Base-by-base conservation (phyloP, 1,140 invertebrate genomes). In the Drosophila repleta region DNA sequence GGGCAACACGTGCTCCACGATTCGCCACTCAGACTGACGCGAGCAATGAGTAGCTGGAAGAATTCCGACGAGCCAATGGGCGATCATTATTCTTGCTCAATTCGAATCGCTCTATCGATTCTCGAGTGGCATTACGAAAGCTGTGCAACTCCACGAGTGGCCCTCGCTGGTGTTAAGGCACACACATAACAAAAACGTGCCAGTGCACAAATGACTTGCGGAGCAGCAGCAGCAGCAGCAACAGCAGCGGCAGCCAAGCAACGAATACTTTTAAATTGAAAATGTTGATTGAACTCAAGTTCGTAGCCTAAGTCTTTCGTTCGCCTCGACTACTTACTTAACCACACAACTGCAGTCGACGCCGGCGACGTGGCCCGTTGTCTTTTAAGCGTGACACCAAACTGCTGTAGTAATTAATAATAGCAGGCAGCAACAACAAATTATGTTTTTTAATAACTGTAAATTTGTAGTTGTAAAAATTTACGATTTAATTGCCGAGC, bases 401-500 rank as follows among this genome's bases (percentile, higher is more conserved):
- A 88, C 74, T 88, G 83, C 74, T 88, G 83, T 88, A 83, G 83
- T 88, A 83, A 88, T 88, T 88, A 88, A 88, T 88, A 87, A 88
- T 81, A 70, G 65, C 74, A 69, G 64, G 63, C 82, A 74, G 72
- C 79, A 81, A 81, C 80, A 85, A 79, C 82, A 85, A 85, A 88
- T 85, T 85, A 87, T 87, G 83, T 75, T 83, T 87, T 87, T 87
- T 88, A 87, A 87, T 87, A 88, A 88, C 82, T 87, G 82, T 88
- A 88, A 88, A 88, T 88, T 88, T 88, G 83, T 83, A 88, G 83
- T 88, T 88, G 83, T 88, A 83, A 88, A 88, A 83, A 74, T 83
- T 79, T 88, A 87, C 83, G 83, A 87, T 88, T 87, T 87, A 87
- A 87, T 87, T 88, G 82, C 78, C 49, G 70, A 71, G 79, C 80